These are phyloP conservation scores for Brienomyrus longianalis DNA, from an alignment of 2,113 vertebrate species.

Conservation along the genomic window DNA sequence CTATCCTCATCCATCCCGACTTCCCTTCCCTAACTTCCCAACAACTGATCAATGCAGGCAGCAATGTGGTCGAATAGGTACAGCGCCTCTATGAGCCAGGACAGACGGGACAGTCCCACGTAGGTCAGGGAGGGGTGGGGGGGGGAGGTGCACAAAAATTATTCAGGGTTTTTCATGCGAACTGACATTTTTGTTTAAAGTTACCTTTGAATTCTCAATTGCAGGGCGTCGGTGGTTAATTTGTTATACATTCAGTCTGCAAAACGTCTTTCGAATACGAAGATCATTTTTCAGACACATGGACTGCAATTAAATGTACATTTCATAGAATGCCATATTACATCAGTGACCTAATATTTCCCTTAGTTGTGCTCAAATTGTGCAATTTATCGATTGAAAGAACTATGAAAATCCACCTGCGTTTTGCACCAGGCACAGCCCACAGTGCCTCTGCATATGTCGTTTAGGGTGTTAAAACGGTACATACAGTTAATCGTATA, in stretches of 20 bases:
- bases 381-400: neutral
- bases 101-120: neutral
- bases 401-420: neutral
- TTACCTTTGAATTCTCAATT: neutral
- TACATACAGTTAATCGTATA: neutral
- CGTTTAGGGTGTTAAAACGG: neutral
- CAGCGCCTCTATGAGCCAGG: neutral
- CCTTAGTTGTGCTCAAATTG: neutral
- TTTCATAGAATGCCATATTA: neutral
- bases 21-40: neutral
- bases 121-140: neutral
- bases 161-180: neutral
- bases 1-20: neutral
- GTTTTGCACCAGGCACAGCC: neutral
- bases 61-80: neutral
- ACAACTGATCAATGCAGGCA: neutral
- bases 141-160: neutral
- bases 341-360: neutral
- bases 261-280: neutral
- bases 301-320: neutral
- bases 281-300: neutral
- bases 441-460: neutral
- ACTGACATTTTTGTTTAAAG: neutral
- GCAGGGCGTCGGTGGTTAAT: neutral
- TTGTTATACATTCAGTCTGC: neutral